Base-by-base conservation (phyloP, 1,140 invertebrate species). In the Papilio polyxenes region DNA sequence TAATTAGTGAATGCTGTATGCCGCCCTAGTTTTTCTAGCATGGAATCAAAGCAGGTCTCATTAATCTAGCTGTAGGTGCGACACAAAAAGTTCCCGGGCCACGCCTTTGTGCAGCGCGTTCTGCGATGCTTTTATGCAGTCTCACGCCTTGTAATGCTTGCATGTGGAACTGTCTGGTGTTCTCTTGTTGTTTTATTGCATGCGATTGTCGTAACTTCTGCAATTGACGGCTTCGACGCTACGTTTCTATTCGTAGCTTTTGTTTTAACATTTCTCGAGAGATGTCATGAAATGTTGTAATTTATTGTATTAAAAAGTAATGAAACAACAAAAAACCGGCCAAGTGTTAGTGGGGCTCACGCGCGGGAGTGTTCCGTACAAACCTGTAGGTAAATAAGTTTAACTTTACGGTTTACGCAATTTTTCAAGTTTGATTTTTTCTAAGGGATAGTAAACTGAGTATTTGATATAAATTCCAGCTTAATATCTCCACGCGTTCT, bases 161-260 rank as follows among this genome's bases (percentile, higher is more conserved):
- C 20, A 75, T 51, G 48, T 23, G 40, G 17, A 51, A n/a, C 40
- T 75, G 44, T 75, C 69, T 72, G 69, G 37, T 48, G 74, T 44
- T 75, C 44, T 51, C 40, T n/a, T 11, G 75, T 74, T 56, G 53
- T 75, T 75, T 75, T 75, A 75, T 75, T 75, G 75, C 75, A 49
- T 65, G 51, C 40, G 75, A 75, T 75, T 75, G 44, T 75, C 20
- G 72, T 48, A 75, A 48, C 72, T 75, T 48, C 44, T 48, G 20
- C 23, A 31, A 65, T 65, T 65, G 59, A 20, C n/a, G 20, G 59
- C 59, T 62, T 62, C 10, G 59, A 62, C 40, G 40, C 59, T 20
- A 23, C 20, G 62, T 65, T 65, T 2, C 11, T 56, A 56, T 17
- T 13, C 17, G 5, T 17, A 56, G 51, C 6, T 62, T 62, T 62